phyloP scores from a whole-genome alignment of 2,888 invertebrate species.

The Mythimna albipuncta region DNA sequence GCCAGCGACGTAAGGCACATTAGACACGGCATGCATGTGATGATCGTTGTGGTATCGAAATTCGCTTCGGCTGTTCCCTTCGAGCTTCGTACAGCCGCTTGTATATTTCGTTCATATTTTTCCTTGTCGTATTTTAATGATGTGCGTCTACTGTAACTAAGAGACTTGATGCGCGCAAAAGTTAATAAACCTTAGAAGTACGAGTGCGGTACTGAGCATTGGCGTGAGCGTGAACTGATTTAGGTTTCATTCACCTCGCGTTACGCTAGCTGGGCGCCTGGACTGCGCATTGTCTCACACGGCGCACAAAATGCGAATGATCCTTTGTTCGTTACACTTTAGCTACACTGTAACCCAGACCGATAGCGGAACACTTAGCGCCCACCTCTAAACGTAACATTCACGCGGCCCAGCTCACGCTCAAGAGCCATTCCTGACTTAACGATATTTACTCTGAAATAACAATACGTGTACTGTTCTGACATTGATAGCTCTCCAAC shows the following conservation, averaged over 20 bases:
- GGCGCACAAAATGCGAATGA: slow-evolving; percentile 81
- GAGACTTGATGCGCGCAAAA: slow-evolving; percentile 42
- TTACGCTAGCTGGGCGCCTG: slow-evolving; percentile 83
- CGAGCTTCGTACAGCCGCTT: slow-evolving; percentile 50
- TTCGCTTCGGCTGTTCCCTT: slow-evolving; percentile 67
- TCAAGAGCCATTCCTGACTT: slow-evolving; percentile 75
- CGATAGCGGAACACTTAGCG: slow-evolving; percentile 82
- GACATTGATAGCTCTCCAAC: slow-evolving; percentile 77
- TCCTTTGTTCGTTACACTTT: slow-evolving; percentile 87
- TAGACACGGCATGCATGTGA: slow-evolving; percentile 79
- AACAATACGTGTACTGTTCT: slow-evolving; percentile 76
- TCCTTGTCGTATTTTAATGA: slow-evolving; percentile 61
- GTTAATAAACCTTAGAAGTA: slow-evolving; percentile 64
- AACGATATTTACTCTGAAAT: slow-evolving; percentile 81
- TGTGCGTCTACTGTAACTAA: slow-evolving; percentile 58
- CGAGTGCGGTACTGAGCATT: slow-evolving; percentile 58
- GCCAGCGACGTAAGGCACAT: slow-evolving; percentile 75
- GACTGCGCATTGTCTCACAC: slow-evolving; percentile 85
- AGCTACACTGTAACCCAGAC: slow-evolving; percentile 82
- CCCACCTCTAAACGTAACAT: slow-evolving; percentile 82
- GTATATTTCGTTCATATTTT: slow-evolving; percentile 58
- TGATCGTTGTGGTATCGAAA: slow-evolving; percentile 72
- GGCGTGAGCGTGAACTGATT: slow-evolving; percentile 80
- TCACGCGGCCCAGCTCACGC: slow-evolving; percentile 75
- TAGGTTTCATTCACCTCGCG: slow-evolving; percentile 87